phyloP scores from a whole-genome alignment of 2,888 invertebrate species.

The Meiosimyza decipiens region DNA sequence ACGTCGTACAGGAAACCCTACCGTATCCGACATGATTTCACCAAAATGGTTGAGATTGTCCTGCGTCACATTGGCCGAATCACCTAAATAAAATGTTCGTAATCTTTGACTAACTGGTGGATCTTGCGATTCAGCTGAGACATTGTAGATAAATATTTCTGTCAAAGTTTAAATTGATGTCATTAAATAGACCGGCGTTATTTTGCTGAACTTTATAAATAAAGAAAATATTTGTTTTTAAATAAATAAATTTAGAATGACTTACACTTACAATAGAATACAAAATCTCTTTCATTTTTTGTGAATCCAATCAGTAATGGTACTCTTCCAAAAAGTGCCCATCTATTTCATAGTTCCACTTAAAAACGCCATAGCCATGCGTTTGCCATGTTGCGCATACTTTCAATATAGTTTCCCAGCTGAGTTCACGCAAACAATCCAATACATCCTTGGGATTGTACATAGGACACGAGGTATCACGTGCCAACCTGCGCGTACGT shows the following conservation, averaged over 20 bases:
- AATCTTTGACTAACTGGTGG: conserved; percentile 35
- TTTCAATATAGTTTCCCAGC: conserved; percentile 52
- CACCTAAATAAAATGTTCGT: conserved; percentile 49
- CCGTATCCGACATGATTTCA: conserved; percentile 66
- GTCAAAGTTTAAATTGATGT: conserved; percentile 53
- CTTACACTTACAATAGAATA: conserved; percentile 57
- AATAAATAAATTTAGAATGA: no score
- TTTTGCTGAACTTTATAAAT: conserved; percentile 46
- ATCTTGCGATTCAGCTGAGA: not conserved
- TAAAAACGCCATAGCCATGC: conserved; percentile 52
- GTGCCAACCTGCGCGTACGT: conserved; percentile 72
- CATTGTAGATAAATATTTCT: conserved; percentile 66
- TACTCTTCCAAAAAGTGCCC: conserved; percentile 72
- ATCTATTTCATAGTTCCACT: conserved; percentile 70
- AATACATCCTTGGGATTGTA: conserved; percentile 69
- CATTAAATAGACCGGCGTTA: conserved; percentile 51
- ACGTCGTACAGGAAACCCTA: conserved; percentile 71
- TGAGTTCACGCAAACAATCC: conserved; percentile 68
- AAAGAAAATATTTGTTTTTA: not conserved
- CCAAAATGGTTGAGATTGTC: no score
- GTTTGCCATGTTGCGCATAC: conserved; percentile 52
- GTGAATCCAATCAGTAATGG: conserved; percentile 74
- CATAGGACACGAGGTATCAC: conserved; percentile 71
- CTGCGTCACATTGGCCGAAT: conserved; percentile 14
- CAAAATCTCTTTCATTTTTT: conserved; percentile 69